phyloP scores from a whole-genome alignment of 2,888 invertebrate genomes.

The Crioceris asparagi region DNA sequence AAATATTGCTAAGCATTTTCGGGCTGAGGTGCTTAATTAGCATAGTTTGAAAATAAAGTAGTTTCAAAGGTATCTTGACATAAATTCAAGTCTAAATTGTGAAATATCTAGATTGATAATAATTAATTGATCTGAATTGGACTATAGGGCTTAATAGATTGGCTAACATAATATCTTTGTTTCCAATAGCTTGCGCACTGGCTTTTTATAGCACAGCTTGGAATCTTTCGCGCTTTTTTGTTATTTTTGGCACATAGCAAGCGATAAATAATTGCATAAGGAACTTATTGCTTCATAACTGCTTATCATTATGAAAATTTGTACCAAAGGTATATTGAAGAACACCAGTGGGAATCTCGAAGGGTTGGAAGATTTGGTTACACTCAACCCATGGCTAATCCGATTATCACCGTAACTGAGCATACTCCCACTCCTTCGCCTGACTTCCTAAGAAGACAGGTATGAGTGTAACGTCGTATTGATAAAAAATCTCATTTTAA shows the following conservation, averaged over 20 bases:
- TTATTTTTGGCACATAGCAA: too few species aligned
- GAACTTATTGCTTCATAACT: not conserved
- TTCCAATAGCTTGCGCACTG: constrained; percentile 4
- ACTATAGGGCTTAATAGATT: constrained; percentile 8
- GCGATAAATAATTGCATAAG: too few species aligned
- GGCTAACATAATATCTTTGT: constrained; percentile 16
- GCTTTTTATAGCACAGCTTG: constrained; percentile 4
- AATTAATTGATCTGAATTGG: too few species aligned
- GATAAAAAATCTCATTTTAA: not conserved
- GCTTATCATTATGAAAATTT: not conserved
- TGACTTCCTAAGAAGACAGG: constrained; percentile 72
- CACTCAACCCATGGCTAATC: constrained; percentile 66
- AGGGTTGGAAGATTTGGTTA: constrained; percentile 43
- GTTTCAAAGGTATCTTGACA: too few species aligned
- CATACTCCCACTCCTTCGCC: constrained; percentile 89
- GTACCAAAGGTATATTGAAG: constrained; percentile 56
- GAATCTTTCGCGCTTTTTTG: too few species aligned
- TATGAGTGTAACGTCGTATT: constrained; percentile 29
- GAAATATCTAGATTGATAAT: too few species aligned
- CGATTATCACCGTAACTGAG: constrained; percentile 94
- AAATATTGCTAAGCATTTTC: not conserved
- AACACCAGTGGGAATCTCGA: constrained; percentile 52
- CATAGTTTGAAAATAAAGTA: too few species aligned
- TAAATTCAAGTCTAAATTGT: too few species aligned
- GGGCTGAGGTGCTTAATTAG: not conserved